Evolutionary conservation across 1,140 invertebrate species (phyloP).

Genomic region (Melanaphis sacchari): DNA sequence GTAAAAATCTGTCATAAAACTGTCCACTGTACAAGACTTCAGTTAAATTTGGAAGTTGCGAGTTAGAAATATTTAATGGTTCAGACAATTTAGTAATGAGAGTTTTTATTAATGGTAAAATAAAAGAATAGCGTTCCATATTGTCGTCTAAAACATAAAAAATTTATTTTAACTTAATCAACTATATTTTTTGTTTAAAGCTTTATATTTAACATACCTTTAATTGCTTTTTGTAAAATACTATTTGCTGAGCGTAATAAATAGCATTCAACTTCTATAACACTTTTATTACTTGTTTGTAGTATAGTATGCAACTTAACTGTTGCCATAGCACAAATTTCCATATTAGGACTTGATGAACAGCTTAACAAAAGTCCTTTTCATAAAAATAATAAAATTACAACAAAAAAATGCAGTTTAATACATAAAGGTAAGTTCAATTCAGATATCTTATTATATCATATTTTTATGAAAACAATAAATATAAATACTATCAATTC

Average conservation of each 20-base stretch:
- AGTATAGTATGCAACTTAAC: slow-evolving; percentile 70
- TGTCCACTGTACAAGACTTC: slow-evolving; percentile 67
- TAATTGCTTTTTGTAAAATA: slow-evolving; percentile 64
- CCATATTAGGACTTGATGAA: slow-evolving; percentile 67
- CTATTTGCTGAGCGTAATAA: slow-evolving; percentile 65
- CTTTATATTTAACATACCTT: slow-evolving; percentile 62
- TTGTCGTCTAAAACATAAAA: slow-evolving; percentile 64
- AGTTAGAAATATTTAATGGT: slow-evolving; percentile 66
- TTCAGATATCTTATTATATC: not conserved
- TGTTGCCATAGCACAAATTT: slow-evolving; percentile 70
- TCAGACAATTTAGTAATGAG: slow-evolving; percentile 69
- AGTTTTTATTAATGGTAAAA: slow-evolving; percentile 72
- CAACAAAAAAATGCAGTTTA: slow-evolving; percentile 64
- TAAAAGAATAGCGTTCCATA: slow-evolving; percentile 70
- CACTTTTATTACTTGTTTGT: slow-evolving; percentile 67
- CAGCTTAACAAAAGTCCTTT: slow-evolving; percentile 67
- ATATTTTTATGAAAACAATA: not conserved
- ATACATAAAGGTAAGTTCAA: not conserved
- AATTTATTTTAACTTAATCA: not conserved
- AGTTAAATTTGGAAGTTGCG: slow-evolving; percentile 67
- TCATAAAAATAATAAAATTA: slow-evolving; percentile 65
- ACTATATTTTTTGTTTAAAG: not conserved
- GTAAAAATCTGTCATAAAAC: slow-evolving; percentile 72
- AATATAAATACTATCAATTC: not conserved
- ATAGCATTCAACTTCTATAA: slow-evolving; percentile 68